Percentiles rank a stretch among this genome's conserved stretches.
phyloP scores from a whole-genome alignment of 2,113 vertebrate genomes.

The Proterorhinus semilunaris region DNA sequence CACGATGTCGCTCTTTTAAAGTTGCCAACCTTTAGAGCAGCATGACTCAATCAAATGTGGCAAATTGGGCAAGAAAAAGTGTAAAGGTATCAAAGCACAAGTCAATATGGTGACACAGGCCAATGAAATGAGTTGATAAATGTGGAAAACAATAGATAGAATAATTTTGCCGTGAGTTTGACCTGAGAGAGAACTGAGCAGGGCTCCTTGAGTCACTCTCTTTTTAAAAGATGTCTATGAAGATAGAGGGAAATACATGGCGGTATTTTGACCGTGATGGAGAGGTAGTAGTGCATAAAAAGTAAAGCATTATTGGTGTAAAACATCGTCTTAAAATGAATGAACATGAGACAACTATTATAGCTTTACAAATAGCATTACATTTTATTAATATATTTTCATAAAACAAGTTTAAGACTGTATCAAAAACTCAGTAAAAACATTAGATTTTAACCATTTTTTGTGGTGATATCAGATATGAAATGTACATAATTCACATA shows the following conservation, averaged over 20 bases:
- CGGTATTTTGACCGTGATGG: background rate
- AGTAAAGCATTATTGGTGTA: no score
- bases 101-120: no score
- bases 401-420: constrained; percentile 79
- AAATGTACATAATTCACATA: constrained; percentile 77
- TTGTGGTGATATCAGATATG: constrained; percentile 73
- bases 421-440: constrained; percentile 81
- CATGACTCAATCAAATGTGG: constrained; percentile 12
- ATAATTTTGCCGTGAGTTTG: no score
- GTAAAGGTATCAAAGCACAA: background rate
- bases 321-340: constrained; percentile 7
- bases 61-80: background rate
- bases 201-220: no score
- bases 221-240: no score
- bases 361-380: constrained; percentile 79
- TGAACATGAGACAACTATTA: constrained; percentile 45
- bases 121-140: no score
- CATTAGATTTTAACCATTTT: constrained; percentile 76
- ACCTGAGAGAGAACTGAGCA: no score
- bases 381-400: constrained; percentile 80
- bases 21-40: no score
- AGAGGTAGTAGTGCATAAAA: background rate
- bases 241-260: no score
- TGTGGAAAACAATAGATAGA: no score
- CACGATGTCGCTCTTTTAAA: constrained; percentile 24